A percentile compares a stretch with the other conserved stretches of the same genome.
These are phyloP conservation scores for Tetanocera ferruginea DNA, from an alignment of 2,888 invertebrate genomes.

Conservation along the genomic window DNA sequence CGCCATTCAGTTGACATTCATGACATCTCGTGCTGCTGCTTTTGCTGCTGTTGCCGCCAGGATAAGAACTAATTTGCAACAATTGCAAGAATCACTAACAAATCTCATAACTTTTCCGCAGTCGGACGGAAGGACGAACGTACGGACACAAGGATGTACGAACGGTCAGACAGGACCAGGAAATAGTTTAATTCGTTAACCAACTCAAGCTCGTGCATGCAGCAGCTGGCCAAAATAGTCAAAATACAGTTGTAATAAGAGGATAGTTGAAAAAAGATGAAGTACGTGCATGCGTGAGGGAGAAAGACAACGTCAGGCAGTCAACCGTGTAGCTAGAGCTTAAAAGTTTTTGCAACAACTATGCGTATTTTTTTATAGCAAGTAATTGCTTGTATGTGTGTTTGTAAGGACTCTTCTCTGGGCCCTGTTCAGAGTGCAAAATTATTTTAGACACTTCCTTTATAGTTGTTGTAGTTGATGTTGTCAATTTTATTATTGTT, in stretches of 20 bases:
- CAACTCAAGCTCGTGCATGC: not conserved
- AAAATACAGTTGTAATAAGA: not conserved
- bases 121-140: not conserved
- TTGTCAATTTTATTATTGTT: not conserved
- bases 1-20: conserved; percentile 27
- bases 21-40: conserved; percentile 25
- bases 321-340: not conserved
- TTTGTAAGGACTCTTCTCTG: too few species aligned
- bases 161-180: not conserved
- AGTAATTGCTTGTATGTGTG: not conserved
- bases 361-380: not conserved
- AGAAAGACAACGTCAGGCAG: not conserved
- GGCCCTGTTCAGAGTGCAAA: not conserved
- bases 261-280: not conserved
- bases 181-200: conserved; percentile 22
- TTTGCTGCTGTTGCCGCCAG: conserved; percentile 31
- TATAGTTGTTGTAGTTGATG: not conserved
- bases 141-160: not conserved
- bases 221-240: not conserved
- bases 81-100: conserved; percentile 32
- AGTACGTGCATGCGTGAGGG: not conserved
- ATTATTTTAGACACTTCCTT: not conserved
- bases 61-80: conserved; percentile 34
- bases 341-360: not conserved
- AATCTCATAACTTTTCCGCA: conserved; percentile 19